Base-by-base conservation (phyloP, 2,797 vertebrate species). In the Danio albolineatus region DNA sequence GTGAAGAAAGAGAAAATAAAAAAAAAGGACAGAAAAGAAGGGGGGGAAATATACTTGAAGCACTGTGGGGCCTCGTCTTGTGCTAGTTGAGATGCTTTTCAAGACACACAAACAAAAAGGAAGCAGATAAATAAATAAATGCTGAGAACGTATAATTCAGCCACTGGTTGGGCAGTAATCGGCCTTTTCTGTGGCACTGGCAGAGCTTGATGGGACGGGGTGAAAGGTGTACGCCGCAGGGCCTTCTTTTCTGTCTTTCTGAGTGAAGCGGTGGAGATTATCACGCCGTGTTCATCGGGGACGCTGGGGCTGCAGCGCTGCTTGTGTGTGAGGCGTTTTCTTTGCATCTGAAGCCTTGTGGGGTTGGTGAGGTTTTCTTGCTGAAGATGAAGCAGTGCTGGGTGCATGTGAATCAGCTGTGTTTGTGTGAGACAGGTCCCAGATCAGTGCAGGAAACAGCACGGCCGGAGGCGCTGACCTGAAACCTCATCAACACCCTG, bases 211-310 rank as follows among this genome's bases (percentile, higher is more conserved):
- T 67, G 46, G 85, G 82, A 87, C 65, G 59, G 36, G 56, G 57
- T 81, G 49, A 39, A 39, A 81, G 73, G 62, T 61, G 51, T 46
- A 64, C 9, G 64, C 84, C 65, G 57, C 77, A 85, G 90, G 90
- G 64, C 36, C 17, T 73, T 69, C 82, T 88, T 90, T 90, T 92
- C 92, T 89, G 89, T 89, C 83, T 89, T 85, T 89, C 86, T 89
- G 90, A 91, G 89, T 88, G 89, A 91, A 85, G 83, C 82, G 87
- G 76, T 28, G 81, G 87, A 85, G 90, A 93, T 92, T 91, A 90
- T 84, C 39, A 84, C 81, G 86, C 83, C 62, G 76, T 90, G 87
- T 87, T 76, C 79, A 86, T 73, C 80, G 19, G 76, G 54, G 83
- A 90, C 85, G 87, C 79, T 39, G 81, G 82, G 83, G 87, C 82